Evolutionary conservation across 2,797 vertebrate genomes (phyloP), one percentile per base, ranked within the genome.

Genomic region (Acipenser oxyrinchus): DNA sequence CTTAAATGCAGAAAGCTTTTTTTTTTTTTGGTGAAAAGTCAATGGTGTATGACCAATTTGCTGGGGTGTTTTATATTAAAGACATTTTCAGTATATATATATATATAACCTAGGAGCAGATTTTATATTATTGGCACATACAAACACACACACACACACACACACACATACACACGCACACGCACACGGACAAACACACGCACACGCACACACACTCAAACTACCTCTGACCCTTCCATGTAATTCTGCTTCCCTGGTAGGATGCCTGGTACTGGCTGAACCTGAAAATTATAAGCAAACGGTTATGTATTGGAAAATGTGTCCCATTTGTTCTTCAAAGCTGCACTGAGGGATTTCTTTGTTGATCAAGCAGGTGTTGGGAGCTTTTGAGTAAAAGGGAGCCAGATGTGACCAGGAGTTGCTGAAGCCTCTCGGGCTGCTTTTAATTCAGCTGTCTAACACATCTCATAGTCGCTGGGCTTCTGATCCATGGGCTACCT

Each of bases 401-500:
- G 77, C 74, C 78, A 83, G 82, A 85, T 87, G 80, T 79, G 73
- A 72, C 61, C 67, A 76, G 77, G 79, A 82, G 72, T 72, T 76
- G 68, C 73, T 80, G 76, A 6, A 8, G 76, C 76, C 78, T 81
- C 82, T 0, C 7, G 80, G 79, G 69, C 79, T 82, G 77, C 75
- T 85, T 86, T 87, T 87, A 89, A 84, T 88, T 84, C 84, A 82
- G 73, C 75, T 66, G n/a, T 23, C 12, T 52, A 7, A 9, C 73
- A 0, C 83, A 77, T 86, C 86, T 79, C 84, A 79, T 79, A 72
- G 83, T 83, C 81, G 76, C 75, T 79, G 83, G 84, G 77, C 75
- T 86, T 75, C 76, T 82, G 85, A 84, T 86, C 85, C 84, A 86
- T 75, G 77, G 81, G 83, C 84, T 85, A 84, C 84, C 78, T 83